These are phyloP conservation scores for Trypoxylus dichotomus DNA, from an alignment of 1,140 invertebrate genomes.

Conservation along the genomic window DNA sequence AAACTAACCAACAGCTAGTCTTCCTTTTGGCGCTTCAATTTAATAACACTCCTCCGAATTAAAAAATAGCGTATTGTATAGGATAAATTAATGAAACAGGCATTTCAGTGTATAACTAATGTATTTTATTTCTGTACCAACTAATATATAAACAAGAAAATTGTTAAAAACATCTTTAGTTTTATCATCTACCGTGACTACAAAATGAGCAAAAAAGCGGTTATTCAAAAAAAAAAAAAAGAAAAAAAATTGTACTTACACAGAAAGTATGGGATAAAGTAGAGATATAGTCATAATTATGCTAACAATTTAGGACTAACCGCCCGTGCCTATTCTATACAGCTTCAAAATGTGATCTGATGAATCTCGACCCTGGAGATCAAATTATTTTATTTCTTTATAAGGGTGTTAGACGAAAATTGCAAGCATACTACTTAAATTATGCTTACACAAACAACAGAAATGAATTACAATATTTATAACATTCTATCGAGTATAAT, in stretches of 20 bases:
- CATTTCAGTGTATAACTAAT: constrained; percentile 4
- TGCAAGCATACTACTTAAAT: too few relatives aligned
- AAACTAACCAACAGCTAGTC: too few relatives aligned
- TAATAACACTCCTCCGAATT: too few relatives aligned
- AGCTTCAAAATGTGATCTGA: too few relatives aligned
- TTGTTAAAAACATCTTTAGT: constrained; percentile 12
- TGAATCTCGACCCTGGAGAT: too few relatives aligned
- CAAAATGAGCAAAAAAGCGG: neutral
- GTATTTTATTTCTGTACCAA: constrained; percentile 15
- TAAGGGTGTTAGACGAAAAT: too few relatives aligned
- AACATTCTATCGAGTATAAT: neutral
- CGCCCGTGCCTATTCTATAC: too few relatives aligned
- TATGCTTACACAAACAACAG: too few relatives aligned
- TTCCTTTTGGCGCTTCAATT: too few relatives aligned
- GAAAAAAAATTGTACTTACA: constrained; percentile 1
- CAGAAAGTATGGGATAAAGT: neutral
- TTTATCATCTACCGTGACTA: neutral
- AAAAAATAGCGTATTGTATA: neutral
- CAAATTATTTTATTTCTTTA: too few relatives aligned
- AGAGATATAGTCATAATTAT: neutral
- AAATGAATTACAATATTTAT: too few relatives aligned
- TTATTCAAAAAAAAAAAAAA: neutral
- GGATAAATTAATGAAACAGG: neutral
- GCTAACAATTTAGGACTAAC: too few relatives aligned
- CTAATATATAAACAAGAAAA: constrained; percentile 20